Percentiles rank a stretch among this genome's conserved stretches.
Evolutionary conservation across 2,113 vertebrate genomes (phyloP).

Genomic region (Cervus canadensis): DNA sequence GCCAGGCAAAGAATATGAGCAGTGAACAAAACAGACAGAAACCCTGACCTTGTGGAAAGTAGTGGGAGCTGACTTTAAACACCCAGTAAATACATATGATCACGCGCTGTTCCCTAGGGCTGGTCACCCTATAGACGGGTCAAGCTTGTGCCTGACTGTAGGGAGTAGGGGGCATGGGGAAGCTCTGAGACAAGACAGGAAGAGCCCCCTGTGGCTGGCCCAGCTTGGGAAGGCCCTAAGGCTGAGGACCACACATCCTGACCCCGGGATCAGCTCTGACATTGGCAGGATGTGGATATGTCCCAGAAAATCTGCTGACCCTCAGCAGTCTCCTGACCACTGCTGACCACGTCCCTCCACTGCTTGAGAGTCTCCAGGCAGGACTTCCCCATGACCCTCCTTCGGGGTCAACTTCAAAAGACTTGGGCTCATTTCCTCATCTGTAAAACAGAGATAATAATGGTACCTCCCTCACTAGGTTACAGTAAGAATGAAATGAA

Average conservation of each 20-base stretch:
- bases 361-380: background rate
- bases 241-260: background rate
- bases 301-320: background rate
- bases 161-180: background rate
- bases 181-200: background rate
- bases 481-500: background rate
- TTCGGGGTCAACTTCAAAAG: background rate
- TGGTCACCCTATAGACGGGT: background rate
- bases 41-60: background rate
- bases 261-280: background rate
- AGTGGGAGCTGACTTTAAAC: background rate
- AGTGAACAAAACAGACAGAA: background rate
- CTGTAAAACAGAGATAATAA: background rate
- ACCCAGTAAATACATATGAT: background rate
- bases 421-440: background rate
- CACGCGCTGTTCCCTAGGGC: background rate
- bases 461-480: background rate
- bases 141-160: background rate
- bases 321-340: background rate
- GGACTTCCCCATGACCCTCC: background rate
- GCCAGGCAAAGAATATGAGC: background rate
- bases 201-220: background rate
- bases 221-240: background rate
- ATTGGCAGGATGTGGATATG: background rate
- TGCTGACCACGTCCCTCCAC: background rate